Conservation (phyloP, 2,797 vertebrate genomes). For the Sebastes nivosus region DNA sequence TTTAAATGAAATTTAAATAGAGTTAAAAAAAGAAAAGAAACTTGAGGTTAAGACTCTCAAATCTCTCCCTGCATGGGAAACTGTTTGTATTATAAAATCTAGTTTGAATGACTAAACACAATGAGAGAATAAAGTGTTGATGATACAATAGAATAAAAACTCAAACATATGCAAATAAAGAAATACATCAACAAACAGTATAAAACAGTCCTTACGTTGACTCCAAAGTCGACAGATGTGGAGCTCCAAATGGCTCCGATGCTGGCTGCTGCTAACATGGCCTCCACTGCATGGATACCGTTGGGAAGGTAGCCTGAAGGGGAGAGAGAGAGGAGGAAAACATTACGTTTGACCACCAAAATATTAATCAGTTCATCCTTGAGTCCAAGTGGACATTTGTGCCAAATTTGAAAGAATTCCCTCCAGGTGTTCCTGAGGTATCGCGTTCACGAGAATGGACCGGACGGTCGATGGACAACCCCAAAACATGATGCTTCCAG, state of each 20-base stretch:
- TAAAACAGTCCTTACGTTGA: conserved; percentile 86
- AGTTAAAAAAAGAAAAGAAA: neutral
- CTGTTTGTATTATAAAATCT: neutral
- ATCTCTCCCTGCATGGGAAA: neutral
- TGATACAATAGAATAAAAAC: neutral
- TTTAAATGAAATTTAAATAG: no score
- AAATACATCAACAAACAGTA: neutral
- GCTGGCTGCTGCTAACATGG: conserved; percentile 93
- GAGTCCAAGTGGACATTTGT: no score
- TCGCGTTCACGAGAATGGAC: no score
- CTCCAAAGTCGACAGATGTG: conserved; percentile 95
- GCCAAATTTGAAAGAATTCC: no score
- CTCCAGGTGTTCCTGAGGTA: no score
- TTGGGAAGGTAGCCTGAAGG: conserved; percentile 93
- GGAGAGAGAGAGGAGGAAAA: neutral
- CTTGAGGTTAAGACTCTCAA: neutral
- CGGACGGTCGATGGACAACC: no score
- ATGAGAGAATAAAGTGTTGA: neutral
- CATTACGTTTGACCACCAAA: neutral
- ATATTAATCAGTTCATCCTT: no score
- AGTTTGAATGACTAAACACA: neutral
- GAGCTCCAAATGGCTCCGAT: conserved; percentile 98
- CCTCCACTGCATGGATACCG: conserved; percentile 88
- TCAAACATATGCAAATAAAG: neutral
- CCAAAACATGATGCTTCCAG: no score